Percentiles rank a stretch among this genome's conserved stretches.
Conservation (phyloP, 2,113 vertebrate genomes). For the Gambusia holbrooki region DNA sequence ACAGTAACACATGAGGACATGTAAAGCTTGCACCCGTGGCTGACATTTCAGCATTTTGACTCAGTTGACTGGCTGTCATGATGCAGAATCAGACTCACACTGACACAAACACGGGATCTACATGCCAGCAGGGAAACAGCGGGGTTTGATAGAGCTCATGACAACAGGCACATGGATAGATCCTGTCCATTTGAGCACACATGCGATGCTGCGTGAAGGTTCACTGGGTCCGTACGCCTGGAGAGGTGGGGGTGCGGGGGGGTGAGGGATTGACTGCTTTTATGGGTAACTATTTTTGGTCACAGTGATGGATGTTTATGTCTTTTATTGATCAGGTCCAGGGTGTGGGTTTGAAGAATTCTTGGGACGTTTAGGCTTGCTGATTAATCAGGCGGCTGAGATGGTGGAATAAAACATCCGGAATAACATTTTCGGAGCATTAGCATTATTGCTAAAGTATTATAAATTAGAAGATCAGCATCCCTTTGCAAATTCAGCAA, state of each 20-base stretch:
- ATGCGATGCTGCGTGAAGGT: conserved; percentile 36
- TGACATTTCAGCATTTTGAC: conserved; percentile 62
- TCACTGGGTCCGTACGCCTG: conserved; percentile 51
- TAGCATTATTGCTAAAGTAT: conserved; percentile 68
- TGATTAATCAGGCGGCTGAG: conserved; percentile 69
- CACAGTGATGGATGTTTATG: conserved; percentile 77
- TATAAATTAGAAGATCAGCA: conserved; percentile 68
- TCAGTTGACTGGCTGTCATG: conserved; percentile 60
- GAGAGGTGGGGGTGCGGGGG: conserved; percentile 54
- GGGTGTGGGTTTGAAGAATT: conserved; percentile 56
- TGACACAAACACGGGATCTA: conserved; percentile 31
- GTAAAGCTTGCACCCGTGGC: conserved; percentile 59
- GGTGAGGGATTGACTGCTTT: conserved; percentile 71
- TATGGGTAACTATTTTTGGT: conserved; percentile 74
- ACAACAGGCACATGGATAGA: conserved; percentile 36
- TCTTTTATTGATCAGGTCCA: conserved; percentile 74
- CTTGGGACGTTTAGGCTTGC: conserved; percentile 32
- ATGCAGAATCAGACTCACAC: conserved; percentile 30
- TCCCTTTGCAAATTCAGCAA: conserved; percentile 67
- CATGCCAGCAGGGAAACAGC: conserved; percentile 33
- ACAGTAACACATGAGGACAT: conserved; percentile 71
- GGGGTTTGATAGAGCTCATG: conserved; percentile 44
- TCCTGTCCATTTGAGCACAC: conserved; percentile 24
- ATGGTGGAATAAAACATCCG: conserved; percentile 58
- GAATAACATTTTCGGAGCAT: conserved; percentile 63